Evolutionary conservation across 2,888 invertebrate species (phyloP).

Genomic region (Therioaphis trifolii): DNA sequence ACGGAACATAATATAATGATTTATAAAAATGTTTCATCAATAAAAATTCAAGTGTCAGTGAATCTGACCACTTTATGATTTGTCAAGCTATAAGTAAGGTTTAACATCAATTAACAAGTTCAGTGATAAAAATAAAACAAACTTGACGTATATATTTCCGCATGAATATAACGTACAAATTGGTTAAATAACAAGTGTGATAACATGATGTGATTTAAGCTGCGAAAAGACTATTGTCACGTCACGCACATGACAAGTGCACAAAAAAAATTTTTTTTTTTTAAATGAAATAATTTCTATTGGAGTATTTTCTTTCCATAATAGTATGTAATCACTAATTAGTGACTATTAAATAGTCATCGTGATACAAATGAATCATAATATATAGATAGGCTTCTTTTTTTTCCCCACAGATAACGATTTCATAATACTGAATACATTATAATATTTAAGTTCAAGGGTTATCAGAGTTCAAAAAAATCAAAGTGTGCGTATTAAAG

Average conservation of each 20-base stretch:
- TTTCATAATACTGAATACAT: neutral
- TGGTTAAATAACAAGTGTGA: neutral
- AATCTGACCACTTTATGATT: neutral
- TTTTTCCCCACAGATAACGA: constrained; percentile 7
- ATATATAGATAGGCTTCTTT: neutral
- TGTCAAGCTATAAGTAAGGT: neutral
- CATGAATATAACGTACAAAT: constrained; percentile 10
- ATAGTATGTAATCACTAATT: neutral
- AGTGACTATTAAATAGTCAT: neutral
- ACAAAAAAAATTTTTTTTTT: no score
- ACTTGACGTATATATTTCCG: neutral
- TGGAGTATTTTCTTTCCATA: no score
- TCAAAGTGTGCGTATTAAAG: neutral
- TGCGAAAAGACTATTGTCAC: no score
- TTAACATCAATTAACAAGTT: neutral
- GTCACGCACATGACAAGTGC: neutral
- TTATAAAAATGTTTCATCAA: neutral
- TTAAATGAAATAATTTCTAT: no score
- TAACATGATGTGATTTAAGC: neutral
- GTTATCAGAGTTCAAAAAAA: constrained; percentile 33
- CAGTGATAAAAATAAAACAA: constrained; percentile 2
- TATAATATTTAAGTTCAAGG: neutral
- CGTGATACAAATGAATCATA: neutral
- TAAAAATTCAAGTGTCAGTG: neutral
- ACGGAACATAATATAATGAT: neutral